Evolutionary conservation across 2,797 vertebrate genomes (phyloP).

Genomic region (Hapalemur alaotrensis): DNA sequence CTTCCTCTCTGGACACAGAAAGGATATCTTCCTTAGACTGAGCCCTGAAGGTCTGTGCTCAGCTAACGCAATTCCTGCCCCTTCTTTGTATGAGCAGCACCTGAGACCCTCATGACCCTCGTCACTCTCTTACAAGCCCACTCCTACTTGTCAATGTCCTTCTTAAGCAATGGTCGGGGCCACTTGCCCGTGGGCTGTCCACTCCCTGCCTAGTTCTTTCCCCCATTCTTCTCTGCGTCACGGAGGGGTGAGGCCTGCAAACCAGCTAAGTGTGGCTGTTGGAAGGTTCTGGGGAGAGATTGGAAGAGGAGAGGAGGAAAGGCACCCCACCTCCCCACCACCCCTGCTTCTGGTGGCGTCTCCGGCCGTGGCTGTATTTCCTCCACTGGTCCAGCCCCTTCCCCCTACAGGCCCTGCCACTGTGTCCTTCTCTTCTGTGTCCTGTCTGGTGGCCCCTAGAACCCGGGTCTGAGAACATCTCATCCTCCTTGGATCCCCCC

Average conservation of each 20-base stretch:
- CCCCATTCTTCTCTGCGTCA: not conserved
- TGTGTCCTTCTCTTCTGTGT: not conserved
- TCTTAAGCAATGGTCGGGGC: not conserved
- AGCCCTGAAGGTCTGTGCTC: not conserved
- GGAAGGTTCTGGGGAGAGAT: not conserved
- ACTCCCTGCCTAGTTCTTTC: not conserved
- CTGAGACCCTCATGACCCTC: fast-evolving
- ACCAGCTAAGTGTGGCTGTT: not conserved
- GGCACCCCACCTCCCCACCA: not conserved
- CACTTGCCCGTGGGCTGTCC: not conserved
- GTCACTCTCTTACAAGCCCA: not conserved
- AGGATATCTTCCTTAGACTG: not conserved
- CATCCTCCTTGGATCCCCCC: not conserved
- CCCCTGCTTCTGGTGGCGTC: not conserved
- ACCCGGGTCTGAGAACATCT: not conserved
- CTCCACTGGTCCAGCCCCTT: not conserved
- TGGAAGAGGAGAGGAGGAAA: not conserved
- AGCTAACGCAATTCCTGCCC: not conserved
- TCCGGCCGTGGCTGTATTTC: not conserved
- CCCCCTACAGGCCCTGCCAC: fast-evolving
- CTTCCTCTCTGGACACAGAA: not conserved
- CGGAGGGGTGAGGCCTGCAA: not conserved
- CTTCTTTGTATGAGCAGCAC: not conserved
- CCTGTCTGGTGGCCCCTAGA: not conserved
- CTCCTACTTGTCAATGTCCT: not conserved